A percentile compares a stretch with the other conserved stretches of the same genome.
phyloP scores from a whole-genome alignment of 2,888 invertebrate species.

The Halictus ligatus region DNA sequence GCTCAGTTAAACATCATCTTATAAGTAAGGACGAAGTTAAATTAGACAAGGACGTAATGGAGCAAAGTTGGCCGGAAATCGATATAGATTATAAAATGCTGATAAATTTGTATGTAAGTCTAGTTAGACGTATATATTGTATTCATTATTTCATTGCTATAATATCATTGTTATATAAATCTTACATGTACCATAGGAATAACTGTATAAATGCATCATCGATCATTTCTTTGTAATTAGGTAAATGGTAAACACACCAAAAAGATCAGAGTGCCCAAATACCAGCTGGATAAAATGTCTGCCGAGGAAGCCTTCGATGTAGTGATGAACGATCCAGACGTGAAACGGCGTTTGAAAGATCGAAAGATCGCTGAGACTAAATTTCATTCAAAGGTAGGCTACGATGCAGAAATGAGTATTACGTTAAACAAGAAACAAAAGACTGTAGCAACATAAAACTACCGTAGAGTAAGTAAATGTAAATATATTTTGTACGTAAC shows the following conservation, averaged over 20 bases:
- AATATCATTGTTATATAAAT: not conserved
- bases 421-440: constrained; percentile 48
- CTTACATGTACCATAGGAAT: not conserved
- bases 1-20: constrained; percentile 86
- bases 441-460: not conserved
- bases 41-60: constrained; percentile 90
- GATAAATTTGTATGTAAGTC: constrained; percentile 87
- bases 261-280: constrained; percentile 85
- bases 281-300: constrained; percentile 85
- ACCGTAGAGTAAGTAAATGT: not conserved
- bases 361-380: constrained; percentile 78
- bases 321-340: constrained; percentile 81
- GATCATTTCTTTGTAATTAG: constrained; percentile 73
- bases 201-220: constrained; percentile 11
- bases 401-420: constrained; percentile 81
- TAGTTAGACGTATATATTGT: constrained; percentile 20
- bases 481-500: not conserved
- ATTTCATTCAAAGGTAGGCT: constrained; percentile 79
- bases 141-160: constrained; percentile 9
- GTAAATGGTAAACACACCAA: constrained; percentile 86
- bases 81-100: constrained; percentile 89
- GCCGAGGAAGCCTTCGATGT: constrained; percentile 86
- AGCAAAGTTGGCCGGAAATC: constrained; percentile 92
- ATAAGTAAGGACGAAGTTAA: constrained; percentile 85
- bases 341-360: constrained; percentile 78